Evolutionary conservation across 2,888 invertebrate species (phyloP), one percentile per base, ranked within the genome.

Genomic region (Hesperia comma): DNA sequence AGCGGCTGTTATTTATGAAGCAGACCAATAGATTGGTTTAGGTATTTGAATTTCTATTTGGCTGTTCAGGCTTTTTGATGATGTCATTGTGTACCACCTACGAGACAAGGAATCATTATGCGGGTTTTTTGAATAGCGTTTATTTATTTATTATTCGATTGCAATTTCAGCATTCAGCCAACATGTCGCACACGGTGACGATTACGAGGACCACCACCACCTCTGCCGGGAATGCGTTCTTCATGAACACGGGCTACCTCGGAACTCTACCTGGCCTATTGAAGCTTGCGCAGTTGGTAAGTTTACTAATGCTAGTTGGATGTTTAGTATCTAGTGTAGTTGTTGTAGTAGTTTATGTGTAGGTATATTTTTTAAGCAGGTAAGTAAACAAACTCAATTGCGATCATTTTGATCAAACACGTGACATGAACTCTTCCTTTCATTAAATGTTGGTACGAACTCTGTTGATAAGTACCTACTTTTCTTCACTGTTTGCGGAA

Each of bases 111-210:
- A 37, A 37, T 37, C n/a, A 15, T 46, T 17, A 7, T 46, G 46
- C 46, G 7, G 46, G 46, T 17, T 17, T 7, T 46, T 2, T 46
- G 46, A 46, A 6, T 49, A 8, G 10, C 17, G 8, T 15, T 19
- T 12, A 3, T 8, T 51, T 21, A 51, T 21, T 10, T 61, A 5
- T 40, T 21, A 51, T 21, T 46, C 17, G 4, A 43, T 32, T 32
- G 10, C 32, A 51, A 54, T 70, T 71, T 73, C 77, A 70, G 57
- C 79, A 80, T 75, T 70, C 64, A 61, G 19, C 68, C 74, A 95
- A 87, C 77, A 98, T 98, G 98, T 97, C 97, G 72, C 97, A 98
- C 89, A 94, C 96, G 41, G 96, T 98, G 75, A 98, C 97, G 56
- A 96, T 98, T 69, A 97, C 97, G 33, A 93, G 97, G 79, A 97